Evolutionary conservation across 1,140 invertebrate species (phyloP), one percentile per base, ranked within the genome.

Genomic region (Cylas formicarius): DNA sequence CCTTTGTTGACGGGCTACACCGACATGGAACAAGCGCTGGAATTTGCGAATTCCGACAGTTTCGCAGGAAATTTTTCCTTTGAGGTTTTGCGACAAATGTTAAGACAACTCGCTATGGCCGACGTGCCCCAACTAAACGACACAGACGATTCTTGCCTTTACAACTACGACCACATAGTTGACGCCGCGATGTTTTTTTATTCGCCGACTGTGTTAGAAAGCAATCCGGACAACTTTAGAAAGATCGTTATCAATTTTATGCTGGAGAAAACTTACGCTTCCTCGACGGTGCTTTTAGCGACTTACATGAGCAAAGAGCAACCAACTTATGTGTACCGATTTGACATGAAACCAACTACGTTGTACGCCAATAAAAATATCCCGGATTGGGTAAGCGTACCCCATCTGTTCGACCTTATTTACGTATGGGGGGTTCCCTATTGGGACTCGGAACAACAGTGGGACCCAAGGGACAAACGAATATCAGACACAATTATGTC

Each of bases 371-470:
- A 72, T 10, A 74, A 75, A 4, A 74, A 77, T 23, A 70, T 86
- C 14, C 80, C 84, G 1, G 71, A 74, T 11, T 86, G 83, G 82
- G 73, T 83, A 0, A 75, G 76, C 23, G 83, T 86, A 0, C 82
- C 84, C 1, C 84, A 87, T 56, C 77, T 84, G 61, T 84, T 80
- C 51, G 85, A 89, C 56, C 67, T 86, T 28, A 80, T 84, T 3
- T 86, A 84, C 50, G 72, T 84, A 1, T 86, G 84, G 74, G 85
- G 84, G 2, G 66, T 86, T 45, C 83, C 85, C 0, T 76, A 81
- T 60, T 74, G 80, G 65, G 68, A 72, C 16, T 63, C 70, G 63
- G 2, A 63, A 64, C 70, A 65, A 52, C 37, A 56, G 49, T 89
- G 85, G 85, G 78, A 82, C 50, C 68, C 67, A 10, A 74, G 75